Base-by-base conservation (phyloP, 2,888 invertebrate genomes). In the Hyles lineata region DNA sequence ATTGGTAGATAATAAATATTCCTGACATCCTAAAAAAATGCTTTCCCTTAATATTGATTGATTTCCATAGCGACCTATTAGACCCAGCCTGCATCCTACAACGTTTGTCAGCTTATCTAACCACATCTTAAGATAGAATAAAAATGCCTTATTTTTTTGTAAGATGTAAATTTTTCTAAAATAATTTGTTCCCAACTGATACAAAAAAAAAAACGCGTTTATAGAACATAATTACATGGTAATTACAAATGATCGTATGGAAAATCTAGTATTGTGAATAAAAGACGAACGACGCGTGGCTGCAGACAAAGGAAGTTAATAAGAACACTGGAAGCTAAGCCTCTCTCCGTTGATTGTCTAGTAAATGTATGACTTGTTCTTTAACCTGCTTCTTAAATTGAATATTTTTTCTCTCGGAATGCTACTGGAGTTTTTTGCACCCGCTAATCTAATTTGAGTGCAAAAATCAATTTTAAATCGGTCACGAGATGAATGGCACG, bases 401-500 rank as follows among this genome's bases (percentile, higher is more conserved):
- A 15, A 21, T 43, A 62, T 43, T 43, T 67, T 67, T 67, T 50
- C 43, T 43, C 5, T 43, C 15, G 5, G 21, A 67, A 43, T 43
- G 63, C 21, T 67, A 43, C 35, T 21, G 32, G 23, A 11, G 63
- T 43, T 67, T 67, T 67, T 43, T 43, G 23, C 35, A 15, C 7
- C 23, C 6, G 11, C 6, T 43, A 67, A 67, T 67, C 63, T 43
- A 23, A 67, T 67, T 67, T 21, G 74, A 23, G 23, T 67, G 43
- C 63, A 67, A n/a, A 43, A 67, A 67, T 43, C 63, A 17, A 67
- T 43, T 67, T 50, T 21, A 23, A 43, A 9, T 63, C 21, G n/a
- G 32, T 35, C 35, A 43, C 29, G 62, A 55, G 17, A 55, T 55
- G 55, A 17, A 63, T 21, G 32, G 2, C 5, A 43, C n/a, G 21